Evolutionary conservation across 2,113 vertebrate species (phyloP).

Genomic region (Pardalotus punctatus): DNA sequence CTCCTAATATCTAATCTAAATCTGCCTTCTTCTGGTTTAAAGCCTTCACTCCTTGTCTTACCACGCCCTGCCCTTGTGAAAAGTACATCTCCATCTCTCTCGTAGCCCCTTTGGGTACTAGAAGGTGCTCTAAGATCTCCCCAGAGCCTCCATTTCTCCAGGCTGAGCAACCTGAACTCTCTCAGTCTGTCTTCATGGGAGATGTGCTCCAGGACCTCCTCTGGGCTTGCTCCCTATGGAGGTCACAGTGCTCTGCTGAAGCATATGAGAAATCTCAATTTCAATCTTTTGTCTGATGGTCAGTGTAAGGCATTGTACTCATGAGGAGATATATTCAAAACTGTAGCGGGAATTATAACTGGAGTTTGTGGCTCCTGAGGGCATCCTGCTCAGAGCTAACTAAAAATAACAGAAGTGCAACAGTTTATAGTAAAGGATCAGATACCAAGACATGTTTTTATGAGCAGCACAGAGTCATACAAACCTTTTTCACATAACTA

Average conservation of each 20-base stretch:
- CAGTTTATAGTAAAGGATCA: not conserved
- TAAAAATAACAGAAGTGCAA: not conserved
- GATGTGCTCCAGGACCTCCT: not conserved
- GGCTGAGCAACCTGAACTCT: not conserved
- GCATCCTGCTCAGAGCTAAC: not conserved
- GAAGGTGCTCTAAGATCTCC: not conserved
- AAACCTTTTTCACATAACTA: not conserved
- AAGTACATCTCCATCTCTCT: not conserved
- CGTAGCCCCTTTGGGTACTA: not conserved
- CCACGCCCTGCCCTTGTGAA: not conserved
- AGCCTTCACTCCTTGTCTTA: not conserved
- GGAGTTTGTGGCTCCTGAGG: not conserved
- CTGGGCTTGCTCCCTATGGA: accelerated
- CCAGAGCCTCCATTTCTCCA: not conserved
- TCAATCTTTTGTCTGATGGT: not conserved
- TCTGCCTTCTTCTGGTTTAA: not conserved
- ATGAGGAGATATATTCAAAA: not conserved
- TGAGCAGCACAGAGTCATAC: not conserved
- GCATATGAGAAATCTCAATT: not conserved
- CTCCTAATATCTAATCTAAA: not conserved
- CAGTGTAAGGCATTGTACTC: not conserved
- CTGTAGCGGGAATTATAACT: not conserved
- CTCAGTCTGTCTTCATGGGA: not conserved
- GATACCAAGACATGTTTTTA: not conserved
- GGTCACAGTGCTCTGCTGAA: not conserved